Conservation (phyloP, 2,888 invertebrate species). For the Poecilus cupreus region DNA sequence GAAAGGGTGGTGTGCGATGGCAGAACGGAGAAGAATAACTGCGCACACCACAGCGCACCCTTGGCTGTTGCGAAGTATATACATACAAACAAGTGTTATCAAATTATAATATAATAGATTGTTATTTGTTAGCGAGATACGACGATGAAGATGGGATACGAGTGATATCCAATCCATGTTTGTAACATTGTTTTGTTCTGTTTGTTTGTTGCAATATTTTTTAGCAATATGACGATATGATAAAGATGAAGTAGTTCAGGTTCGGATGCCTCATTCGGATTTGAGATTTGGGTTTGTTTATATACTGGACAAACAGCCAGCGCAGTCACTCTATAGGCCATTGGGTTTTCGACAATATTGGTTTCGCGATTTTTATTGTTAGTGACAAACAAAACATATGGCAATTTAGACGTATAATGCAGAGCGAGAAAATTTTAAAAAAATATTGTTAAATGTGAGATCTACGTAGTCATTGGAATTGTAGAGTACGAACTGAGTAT, state of each 20-base stretch:
- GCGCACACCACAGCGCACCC: slow-evolving; percentile 6
- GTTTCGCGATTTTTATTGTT: slow-evolving; percentile 59
- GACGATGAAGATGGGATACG: slow-evolving; percentile 65
- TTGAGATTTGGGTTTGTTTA: slow-evolving; percentile 56
- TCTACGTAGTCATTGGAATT: slow-evolving; percentile 70
- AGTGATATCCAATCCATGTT: slow-evolving; percentile 50
- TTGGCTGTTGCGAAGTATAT: slow-evolving; percentile 72
- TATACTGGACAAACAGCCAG: slow-evolving; percentile 69
- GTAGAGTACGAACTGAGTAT: slow-evolving; percentile 59
- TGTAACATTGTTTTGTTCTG: slow-evolving; percentile 62
- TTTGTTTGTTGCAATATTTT: slow-evolving; percentile 67
- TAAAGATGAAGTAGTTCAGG: slow-evolving; percentile 15
- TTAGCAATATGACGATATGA: slow-evolving; percentile 55
- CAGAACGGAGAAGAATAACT: not conserved
- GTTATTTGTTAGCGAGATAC: slow-evolving; percentile 69
- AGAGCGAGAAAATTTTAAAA: slow-evolving; percentile 65
- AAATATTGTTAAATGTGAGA: slow-evolving; percentile 71
- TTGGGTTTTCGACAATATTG: slow-evolving; percentile 59
- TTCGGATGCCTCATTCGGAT: slow-evolving; percentile 25
- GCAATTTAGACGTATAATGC: slow-evolving; percentile 67
- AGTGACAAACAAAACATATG: slow-evolving; percentile 63
- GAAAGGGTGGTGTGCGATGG: not conserved
- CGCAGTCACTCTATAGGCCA: slow-evolving; percentile 66
- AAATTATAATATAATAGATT: slow-evolving; percentile 68
- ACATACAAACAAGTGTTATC: slow-evolving; percentile 53